Evolutionary conservation across 1,140 invertebrate species (phyloP).

Genomic region (Drosophila murphyi): DNA sequence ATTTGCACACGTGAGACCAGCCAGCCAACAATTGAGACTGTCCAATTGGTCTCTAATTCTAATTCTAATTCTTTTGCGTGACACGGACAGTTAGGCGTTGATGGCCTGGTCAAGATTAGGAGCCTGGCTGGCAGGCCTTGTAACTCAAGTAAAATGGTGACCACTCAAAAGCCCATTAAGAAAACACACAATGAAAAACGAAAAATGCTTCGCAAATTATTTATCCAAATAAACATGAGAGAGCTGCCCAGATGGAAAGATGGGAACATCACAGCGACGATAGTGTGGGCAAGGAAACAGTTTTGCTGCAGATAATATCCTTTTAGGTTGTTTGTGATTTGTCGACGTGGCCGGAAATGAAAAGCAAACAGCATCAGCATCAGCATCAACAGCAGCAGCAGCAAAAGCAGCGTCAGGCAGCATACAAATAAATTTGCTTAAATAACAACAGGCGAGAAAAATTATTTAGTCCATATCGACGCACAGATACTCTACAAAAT

Average conservation of each 20-base stretch:
- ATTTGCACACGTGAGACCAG: constrained; percentile 55
- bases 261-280: constrained; percentile 18
- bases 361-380: constrained; percentile 68
- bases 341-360: constrained; percentile 81
- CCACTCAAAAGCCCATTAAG: constrained; percentile 73
- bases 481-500: constrained; percentile 9
- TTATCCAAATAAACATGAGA: constrained; percentile 70
- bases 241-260: constrained; percentile 16
- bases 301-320: constrained; percentile 78
- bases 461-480: not conserved
- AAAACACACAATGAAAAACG: constrained; percentile 60
- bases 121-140: constrained; percentile 19
- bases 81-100: constrained; percentile 17
- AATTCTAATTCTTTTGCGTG: constrained; percentile 24
- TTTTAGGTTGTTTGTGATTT: constrained; percentile 75
- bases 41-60: not conserved
- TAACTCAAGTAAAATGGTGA: constrained; percentile 14
- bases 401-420: constrained; percentile 19
- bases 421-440: constrained; percentile 53
- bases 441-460: constrained; percentile 49
- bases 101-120: constrained; percentile 52
- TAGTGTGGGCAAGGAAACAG: constrained; percentile 59
- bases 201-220: constrained; percentile 77
- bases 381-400: constrained; percentile 5
- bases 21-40: constrained; percentile 33